These are phyloP conservation scores for Acromyrmex charruanus DNA, from an alignment of 1,140 invertebrate genomes.

Conservation along the genomic window DNA sequence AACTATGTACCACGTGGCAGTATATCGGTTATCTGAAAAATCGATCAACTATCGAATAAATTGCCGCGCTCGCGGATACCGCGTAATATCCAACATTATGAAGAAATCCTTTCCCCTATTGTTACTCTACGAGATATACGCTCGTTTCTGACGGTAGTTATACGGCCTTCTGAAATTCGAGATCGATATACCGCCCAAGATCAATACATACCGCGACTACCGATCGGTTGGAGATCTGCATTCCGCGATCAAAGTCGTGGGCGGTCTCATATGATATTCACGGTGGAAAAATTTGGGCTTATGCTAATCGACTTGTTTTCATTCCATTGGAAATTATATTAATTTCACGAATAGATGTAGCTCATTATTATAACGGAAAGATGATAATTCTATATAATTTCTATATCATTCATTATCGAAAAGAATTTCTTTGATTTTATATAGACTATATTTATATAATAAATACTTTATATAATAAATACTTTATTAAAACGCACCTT, in stretches of 20 bases:
- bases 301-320: not conserved
- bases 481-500: not conserved
- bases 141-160: conserved; percentile 44
- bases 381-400: not conserved
- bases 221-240: conserved; percentile 33
- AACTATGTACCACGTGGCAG: conserved; percentile 59
- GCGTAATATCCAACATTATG: conserved; percentile 72
- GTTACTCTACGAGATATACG: conserved; percentile 60
- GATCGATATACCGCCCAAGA: conserved; percentile 13
- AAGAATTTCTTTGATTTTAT: not conserved
- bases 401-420: not conserved
- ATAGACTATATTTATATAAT: not conserved
- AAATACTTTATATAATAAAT: not conserved
- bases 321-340: conserved; percentile 19
- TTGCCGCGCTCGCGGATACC: conserved; percentile 76
- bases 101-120: conserved; percentile 69
- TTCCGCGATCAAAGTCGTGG: conserved; percentile 23
- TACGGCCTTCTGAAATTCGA: conserved; percentile 60
- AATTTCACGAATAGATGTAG: not conserved
- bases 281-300: not conserved
- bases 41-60: conserved; percentile 84
- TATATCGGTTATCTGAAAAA: conserved; percentile 79
- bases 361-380: not conserved
- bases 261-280: conserved; percentile 1
- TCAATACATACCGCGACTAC: conserved; percentile 45